Percentiles rank a stretch among this genome's conserved stretches.
Conservation (phyloP, 2,888 invertebrate species). For the Agrotis ipsilon region DNA sequence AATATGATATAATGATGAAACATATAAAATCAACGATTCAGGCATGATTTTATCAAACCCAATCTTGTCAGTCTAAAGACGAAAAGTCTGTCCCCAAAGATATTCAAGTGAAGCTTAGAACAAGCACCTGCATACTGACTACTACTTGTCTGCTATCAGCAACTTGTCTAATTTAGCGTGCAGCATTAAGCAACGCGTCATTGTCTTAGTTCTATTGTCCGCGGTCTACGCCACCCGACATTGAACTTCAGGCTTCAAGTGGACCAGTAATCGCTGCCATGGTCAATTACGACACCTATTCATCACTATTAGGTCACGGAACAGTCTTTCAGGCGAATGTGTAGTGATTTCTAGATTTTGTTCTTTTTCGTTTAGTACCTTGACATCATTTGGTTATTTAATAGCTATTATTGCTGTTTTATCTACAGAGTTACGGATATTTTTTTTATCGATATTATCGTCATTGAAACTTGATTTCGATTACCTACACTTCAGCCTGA, state of each 20-base stretch:
- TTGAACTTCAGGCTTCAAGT: constrained; percentile 78
- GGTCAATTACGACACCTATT: constrained; percentile 78
- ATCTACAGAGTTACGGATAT: background rate
- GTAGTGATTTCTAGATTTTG: constrained; percentile 71
- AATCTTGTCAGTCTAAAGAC: too few relatives aligned
- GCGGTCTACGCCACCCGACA: constrained; percentile 65
- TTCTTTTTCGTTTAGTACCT: constrained; percentile 64
- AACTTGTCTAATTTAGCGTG: constrained; percentile 45
- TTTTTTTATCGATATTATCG: background rate
- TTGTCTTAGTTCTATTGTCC: constrained; percentile 49
- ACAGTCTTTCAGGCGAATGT: constrained; percentile 73
- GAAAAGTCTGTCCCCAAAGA: background rate
- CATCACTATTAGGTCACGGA: constrained; percentile 77
- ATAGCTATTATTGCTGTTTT: constrained; percentile 8
- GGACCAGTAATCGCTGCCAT: constrained; percentile 69
- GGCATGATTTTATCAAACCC: too few relatives aligned
- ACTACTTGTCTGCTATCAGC: constrained; percentile 4
- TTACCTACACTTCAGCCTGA: background rate
- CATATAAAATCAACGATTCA: too few relatives aligned
- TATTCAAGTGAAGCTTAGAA: background rate
- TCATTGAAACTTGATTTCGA: background rate
- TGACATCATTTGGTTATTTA: constrained; percentile 66
- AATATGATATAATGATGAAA: too few relatives aligned
- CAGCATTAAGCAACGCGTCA: constrained; percentile 44
- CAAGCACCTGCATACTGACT: background rate